A percentile compares a stretch with the other conserved stretches of the same genome.
These are phyloP conservation scores for Sesia bembeciformis DNA, from an alignment of 2,888 invertebrate species.

Conservation along the genomic window DNA sequence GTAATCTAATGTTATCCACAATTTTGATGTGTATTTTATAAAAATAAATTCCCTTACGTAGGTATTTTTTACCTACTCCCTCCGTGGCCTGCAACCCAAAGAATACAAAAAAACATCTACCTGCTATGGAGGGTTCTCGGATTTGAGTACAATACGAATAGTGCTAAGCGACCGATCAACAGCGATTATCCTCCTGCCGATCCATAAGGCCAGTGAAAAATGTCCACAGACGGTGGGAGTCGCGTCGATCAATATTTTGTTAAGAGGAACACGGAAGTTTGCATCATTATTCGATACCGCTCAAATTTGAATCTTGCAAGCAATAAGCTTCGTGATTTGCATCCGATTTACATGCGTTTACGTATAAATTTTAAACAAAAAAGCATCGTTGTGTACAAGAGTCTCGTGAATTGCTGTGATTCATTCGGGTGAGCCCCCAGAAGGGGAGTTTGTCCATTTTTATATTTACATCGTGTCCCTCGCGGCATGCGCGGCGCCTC, in stretches of 20 bases:
- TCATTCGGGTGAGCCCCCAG: constrained; percentile 65
- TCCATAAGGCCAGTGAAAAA: constrained; percentile 38
- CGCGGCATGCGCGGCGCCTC: constrained; percentile 70
- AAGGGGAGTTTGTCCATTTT: constrained; percentile 73
- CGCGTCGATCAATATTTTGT: constrained; percentile 67
- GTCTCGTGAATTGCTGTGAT: constrained; percentile 58
- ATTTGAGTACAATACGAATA: constrained; percentile 49
- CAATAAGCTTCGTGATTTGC: constrained; percentile 5
- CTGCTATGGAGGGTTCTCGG: constrained; percentile 48
- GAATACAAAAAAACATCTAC: constrained; percentile 60
- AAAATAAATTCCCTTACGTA: too few relatives aligned
- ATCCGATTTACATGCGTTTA: constrained; percentile 17
- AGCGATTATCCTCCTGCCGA: constrained; percentile 46
- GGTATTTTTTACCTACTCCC: background rate
- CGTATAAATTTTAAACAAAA: constrained; percentile 30
- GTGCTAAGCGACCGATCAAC: constrained; percentile 39
- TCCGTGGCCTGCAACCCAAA: constrained; percentile 38
- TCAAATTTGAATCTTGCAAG: constrained; percentile 39
- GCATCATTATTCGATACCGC: constrained; percentile 42
- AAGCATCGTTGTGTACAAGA: constrained; percentile 32
- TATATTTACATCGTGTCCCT: constrained; percentile 68
- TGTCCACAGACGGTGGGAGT: constrained; percentile 40
- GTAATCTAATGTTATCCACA: too few relatives aligned
- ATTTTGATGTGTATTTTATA: too few relatives aligned
- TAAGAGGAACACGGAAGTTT: constrained; percentile 50